Evolutionary conservation across 2,797 vertebrate species (phyloP).

Genomic region (Xenops minutus): DNA sequence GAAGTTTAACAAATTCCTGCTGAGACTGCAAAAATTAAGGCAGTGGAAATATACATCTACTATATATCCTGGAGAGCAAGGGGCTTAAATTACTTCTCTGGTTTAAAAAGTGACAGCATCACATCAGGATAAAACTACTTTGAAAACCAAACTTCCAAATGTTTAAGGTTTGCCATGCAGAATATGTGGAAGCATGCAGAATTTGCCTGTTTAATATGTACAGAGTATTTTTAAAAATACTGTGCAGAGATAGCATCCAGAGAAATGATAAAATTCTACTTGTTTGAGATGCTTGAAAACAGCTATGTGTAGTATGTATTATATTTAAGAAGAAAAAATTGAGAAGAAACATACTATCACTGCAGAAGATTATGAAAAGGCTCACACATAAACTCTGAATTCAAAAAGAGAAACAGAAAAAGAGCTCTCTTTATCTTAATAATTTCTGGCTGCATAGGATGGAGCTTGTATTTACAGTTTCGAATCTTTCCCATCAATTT

Average conservation of each 20-base stretch:
- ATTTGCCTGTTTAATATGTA: neutral
- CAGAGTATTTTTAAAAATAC: neutral
- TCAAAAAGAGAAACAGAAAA: neutral
- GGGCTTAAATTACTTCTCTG: neutral
- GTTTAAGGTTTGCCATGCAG: neutral
- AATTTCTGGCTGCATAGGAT: neutral
- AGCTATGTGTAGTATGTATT: neutral
- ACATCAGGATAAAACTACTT: neutral
- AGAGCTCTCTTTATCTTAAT: neutral
- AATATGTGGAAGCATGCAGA: neutral
- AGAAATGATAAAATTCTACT: neutral
- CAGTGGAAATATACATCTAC: neutral
- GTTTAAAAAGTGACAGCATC: neutral
- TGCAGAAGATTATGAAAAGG: neutral
- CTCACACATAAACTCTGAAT: neutral
- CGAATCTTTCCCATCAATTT: neutral
- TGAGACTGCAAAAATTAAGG: neutral
- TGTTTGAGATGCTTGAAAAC: neutral
- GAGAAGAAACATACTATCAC: neutral
- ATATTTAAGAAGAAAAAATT: neutral
- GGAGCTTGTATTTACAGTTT: neutral
- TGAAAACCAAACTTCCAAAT: neutral
- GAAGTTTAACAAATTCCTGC: neutral
- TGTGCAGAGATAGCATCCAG: neutral
- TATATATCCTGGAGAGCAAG: neutral